These are phyloP conservation scores for Falco cherrug DNA, from an alignment of 2,797 vertebrate species.

Conservation along the genomic window DNA sequence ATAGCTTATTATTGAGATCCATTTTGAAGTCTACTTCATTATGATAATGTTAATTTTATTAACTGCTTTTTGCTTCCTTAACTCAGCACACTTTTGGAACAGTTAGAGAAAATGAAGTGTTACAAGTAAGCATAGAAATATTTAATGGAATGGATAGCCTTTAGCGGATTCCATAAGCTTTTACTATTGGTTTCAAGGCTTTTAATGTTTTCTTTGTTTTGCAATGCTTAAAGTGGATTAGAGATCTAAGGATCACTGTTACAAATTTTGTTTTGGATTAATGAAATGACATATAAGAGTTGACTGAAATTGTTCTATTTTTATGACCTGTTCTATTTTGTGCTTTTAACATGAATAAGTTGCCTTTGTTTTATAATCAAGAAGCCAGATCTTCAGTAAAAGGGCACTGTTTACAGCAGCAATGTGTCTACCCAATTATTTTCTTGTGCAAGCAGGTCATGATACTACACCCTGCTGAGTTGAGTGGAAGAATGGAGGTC, in stretches of 20 bases:
- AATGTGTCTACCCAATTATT: not conserved
- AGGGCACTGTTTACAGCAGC: not conserved
- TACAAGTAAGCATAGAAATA: constrained; percentile 1
- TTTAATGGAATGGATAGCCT: not conserved
- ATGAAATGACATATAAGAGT: not conserved
- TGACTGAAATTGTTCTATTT: constrained; percentile 31
- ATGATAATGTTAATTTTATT: not conserved
- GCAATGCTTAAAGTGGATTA: constrained; percentile 56
- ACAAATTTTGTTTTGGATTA: constrained; percentile 56
- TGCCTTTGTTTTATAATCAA: constrained; percentile 21
- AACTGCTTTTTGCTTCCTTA: constrained; percentile 23
- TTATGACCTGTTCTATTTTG: constrained; percentile 14
- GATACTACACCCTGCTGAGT: constrained; percentile 22
- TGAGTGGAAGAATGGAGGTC: not conserved
- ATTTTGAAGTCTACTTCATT: constrained; percentile 13
- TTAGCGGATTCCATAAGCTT: constrained; percentile 26
- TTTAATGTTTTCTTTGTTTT: constrained; percentile 63
- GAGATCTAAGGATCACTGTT: constrained; percentile 42
- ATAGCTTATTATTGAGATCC: not conserved
- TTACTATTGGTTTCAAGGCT: constrained; percentile 22
- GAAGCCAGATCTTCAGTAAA: constrained; percentile 22
- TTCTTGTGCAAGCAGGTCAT: not conserved
- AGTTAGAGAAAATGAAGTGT: constrained; percentile 24
- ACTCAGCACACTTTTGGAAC: constrained; percentile 1
- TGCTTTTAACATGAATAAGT: not conserved